Conservation (phyloP, 2,888 invertebrate species). For the Argyresthia albistria region DNA sequence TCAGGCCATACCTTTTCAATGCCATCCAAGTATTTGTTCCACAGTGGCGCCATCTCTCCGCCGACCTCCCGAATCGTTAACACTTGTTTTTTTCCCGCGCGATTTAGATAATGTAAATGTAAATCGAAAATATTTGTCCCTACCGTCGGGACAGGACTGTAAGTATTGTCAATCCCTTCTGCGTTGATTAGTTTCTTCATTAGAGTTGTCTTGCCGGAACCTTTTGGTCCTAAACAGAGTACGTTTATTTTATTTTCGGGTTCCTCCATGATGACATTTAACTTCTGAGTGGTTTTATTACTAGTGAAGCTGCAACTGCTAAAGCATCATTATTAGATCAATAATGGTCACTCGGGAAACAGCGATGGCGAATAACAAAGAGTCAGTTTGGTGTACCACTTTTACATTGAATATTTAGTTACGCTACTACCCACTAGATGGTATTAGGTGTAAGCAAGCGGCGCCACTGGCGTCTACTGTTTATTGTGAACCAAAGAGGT, state of each 20-base stretch:
- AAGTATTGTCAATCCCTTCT: constrained; percentile 81
- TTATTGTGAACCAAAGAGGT: too few relatives aligned
- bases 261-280: constrained; percentile 59
- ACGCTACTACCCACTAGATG: too few relatives aligned
- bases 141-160: constrained; percentile 84
- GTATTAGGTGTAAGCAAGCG: too few relatives aligned
- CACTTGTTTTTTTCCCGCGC: constrained; percentile 63
- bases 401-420: too few relatives aligned
- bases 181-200: constrained; percentile 80
- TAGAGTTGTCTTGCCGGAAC: constrained; percentile 86
- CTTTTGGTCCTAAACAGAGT: constrained; percentile 84
- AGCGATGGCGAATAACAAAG: too few relatives aligned
- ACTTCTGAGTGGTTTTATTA: too few relatives aligned
- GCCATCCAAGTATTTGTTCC: constrained; percentile 82
- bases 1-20: constrained; percentile 62
- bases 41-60: constrained; percentile 86
- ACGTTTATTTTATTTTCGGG: constrained; percentile 50
- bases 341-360: too few relatives aligned
- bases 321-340: too few relatives aligned
- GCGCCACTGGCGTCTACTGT: too few relatives aligned
- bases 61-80: constrained; percentile 81
- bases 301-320: too few relatives aligned
- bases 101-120: constrained; percentile 63
- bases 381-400: too few relatives aligned
- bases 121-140: constrained; percentile 85